Evolutionary conservation across 2,888 invertebrate genomes (phyloP).

Genomic region (Meteorus cinctellus): DNA sequence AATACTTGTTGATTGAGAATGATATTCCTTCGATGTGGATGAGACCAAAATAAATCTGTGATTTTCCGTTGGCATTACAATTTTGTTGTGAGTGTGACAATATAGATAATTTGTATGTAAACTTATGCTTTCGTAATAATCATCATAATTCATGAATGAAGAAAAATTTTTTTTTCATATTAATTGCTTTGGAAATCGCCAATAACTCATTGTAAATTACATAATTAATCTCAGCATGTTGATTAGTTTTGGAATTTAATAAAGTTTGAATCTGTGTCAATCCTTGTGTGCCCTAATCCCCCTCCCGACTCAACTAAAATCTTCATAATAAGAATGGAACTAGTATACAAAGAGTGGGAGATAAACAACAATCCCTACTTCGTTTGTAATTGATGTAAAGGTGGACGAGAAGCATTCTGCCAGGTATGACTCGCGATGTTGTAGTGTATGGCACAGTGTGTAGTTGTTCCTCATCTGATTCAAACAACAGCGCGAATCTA

Average conservation of each 20-base stretch:
- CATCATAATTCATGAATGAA: neutral
- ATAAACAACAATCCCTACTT: slow-evolving; percentile 41
- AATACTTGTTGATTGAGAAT: too few relatives aligned
- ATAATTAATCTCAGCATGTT: neutral
- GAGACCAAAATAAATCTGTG: neutral
- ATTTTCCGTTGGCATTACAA: neutral
- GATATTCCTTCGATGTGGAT: too few relatives aligned
- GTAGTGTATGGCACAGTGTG: slow-evolving; percentile 18
- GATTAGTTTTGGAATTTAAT: neutral
- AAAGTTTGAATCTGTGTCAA: neutral
- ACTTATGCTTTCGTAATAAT: neutral
- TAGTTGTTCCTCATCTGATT: slow-evolving; percentile 32
- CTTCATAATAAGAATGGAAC: slow-evolving; percentile 4
- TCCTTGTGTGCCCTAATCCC: neutral
- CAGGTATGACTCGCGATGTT: slow-evolving; percentile 30
- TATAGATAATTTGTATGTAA: too few relatives aligned
- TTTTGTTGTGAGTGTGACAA: neutral
- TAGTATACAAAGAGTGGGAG: slow-evolving; percentile 23
- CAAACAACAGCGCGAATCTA: neutral
- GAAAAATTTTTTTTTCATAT: neutral
- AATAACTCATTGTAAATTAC: neutral
- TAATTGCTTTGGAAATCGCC: neutral
- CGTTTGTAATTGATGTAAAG: slow-evolving; percentile 32
- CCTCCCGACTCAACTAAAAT: neutral
- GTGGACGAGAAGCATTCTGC: slow-evolving; percentile 35